These are phyloP conservation scores for Eulemur rubriventer DNA, from an alignment of 2,797 vertebrate genomes.

Conservation along the genomic window DNA sequence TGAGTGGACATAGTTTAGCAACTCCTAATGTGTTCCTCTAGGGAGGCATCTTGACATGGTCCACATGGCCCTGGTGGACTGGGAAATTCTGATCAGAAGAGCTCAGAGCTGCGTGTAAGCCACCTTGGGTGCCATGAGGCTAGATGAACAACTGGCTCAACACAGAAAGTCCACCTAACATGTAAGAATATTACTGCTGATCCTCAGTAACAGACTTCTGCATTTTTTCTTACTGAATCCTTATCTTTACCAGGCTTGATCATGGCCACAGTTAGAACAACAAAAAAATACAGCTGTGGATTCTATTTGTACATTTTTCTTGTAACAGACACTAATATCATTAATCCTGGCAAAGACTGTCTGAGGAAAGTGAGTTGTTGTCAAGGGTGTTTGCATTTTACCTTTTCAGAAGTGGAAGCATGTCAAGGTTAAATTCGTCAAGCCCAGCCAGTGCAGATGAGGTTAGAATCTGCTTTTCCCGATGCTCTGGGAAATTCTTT, in stretches of 20 bases:
- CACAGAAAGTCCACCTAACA: background rate
- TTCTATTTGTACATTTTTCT: slow-evolving; percentile 14
- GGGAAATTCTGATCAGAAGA: slow-evolving; percentile 1
- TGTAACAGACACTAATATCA: background rate
- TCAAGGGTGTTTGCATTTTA: background rate
- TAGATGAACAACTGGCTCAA: background rate
- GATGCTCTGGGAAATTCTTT: slow-evolving; percentile 36
- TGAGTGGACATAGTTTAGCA: background rate
- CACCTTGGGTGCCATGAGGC: background rate
- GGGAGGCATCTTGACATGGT: background rate
- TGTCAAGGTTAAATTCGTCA: slow-evolving; percentile 41
- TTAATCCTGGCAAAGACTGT: background rate
- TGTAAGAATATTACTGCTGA: background rate
- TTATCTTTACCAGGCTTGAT: background rate
- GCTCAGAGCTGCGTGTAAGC: background rate
- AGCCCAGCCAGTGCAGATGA: background rate
- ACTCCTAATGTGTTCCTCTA: background rate
- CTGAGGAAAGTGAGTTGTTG: background rate
- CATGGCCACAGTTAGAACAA: background rate
- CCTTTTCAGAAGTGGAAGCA: slow-evolving; percentile 17
- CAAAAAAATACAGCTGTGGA: background rate
- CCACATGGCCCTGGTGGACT: background rate
- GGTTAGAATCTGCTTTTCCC: slow-evolving; percentile 35
- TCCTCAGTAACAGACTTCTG: background rate
- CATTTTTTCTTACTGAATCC: background rate